Evolutionary conservation across 2,888 invertebrate species (phyloP).

Genomic region (Ophion slaviceki): DNA sequence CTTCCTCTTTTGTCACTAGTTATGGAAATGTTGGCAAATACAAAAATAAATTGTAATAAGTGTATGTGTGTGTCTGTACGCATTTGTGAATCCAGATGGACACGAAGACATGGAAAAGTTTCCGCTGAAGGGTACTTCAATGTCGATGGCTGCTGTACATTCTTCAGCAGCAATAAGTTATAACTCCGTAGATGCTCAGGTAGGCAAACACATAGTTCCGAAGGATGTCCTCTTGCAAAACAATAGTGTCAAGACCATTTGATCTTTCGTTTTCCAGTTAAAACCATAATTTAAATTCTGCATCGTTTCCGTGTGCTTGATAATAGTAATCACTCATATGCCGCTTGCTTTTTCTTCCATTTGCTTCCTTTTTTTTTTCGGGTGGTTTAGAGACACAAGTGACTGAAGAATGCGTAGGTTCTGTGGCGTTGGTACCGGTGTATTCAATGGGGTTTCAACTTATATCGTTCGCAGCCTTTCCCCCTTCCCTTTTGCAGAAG

Average conservation of each 20-base stretch:
- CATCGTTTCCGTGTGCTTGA: not conserved
- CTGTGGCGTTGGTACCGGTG: not conserved
- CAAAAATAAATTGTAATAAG: constrained; percentile 6
- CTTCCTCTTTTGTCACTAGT: not conserved
- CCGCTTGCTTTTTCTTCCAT: not conserved
- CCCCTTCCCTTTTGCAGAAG: not conserved
- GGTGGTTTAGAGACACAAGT: not conserved
- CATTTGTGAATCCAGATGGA: constrained; percentile 72
- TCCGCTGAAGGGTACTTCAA: constrained; percentile 86
- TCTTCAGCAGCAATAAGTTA: constrained; percentile 79
- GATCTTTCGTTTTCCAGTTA: constrained; percentile 26
- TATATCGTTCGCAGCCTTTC: not conserved
- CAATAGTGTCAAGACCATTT: not conserved
- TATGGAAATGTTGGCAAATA: not conserved
- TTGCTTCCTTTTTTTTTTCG: not conserved
- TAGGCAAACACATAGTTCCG: constrained; percentile 69
- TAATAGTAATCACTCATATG: not conserved
- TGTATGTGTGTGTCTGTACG: constrained; percentile 37
- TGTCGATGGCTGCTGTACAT: constrained; percentile 76
- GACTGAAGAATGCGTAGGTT: not conserved
- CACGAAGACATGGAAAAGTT: constrained; percentile 88
- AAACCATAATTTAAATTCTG: constrained; percentile 12
- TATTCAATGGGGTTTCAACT: not conserved
- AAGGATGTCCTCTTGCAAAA: not conserved
- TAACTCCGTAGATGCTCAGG: constrained; percentile 82